These are phyloP conservation scores for Ceratoteleas bidentatus DNA, from an alignment of 1,140 invertebrate genomes.

Conservation along the genomic window DNA sequence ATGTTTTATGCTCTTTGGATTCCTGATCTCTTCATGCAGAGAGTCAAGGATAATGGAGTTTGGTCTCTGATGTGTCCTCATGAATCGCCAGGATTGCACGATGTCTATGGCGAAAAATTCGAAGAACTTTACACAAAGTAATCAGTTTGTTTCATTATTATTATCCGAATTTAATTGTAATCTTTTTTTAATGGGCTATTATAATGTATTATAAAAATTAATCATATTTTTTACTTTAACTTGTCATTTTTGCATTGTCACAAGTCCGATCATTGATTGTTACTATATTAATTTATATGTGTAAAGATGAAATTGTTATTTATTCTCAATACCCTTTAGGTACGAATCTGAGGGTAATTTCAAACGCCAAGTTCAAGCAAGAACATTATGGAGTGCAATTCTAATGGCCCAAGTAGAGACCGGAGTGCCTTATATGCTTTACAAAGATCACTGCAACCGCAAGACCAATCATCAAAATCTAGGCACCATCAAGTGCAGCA, in stretches of 20 bases:
- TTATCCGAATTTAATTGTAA: not conserved
- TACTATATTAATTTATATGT: too few species aligned
- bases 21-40: slow-evolving; percentile 98
- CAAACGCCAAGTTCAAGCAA: slow-evolving; percentile 90
- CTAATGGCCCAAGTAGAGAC: slow-evolving; percentile 98
- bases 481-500: slow-evolving; percentile 99
- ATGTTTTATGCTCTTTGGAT: slow-evolving; percentile 99
- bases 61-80: slow-evolving; percentile 99
- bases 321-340: too few species aligned
- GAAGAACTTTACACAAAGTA: slow-evolving; percentile 92
- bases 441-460: slow-evolving; percentile 98
- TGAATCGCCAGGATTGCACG: slow-evolving; percentile 93
- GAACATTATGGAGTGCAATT: slow-evolving; percentile 96
- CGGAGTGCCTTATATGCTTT: slow-evolving; percentile 98
- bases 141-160: slow-evolving; percentile 8
- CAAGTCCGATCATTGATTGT: too few species aligned
- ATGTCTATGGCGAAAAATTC: slow-evolving; percentile 98
- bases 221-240: too few species aligned
- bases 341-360: slow-evolving; percentile 93
- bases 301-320: too few species aligned
- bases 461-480: slow-evolving; percentile 99
- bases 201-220: too few species aligned
- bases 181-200: too few species aligned
- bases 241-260: too few species aligned
- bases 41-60: slow-evolving; percentile 92